A percentile compares a stretch with the other conserved stretches of the same genome.
phyloP scores from a whole-genome alignment of 2,797 vertebrate genomes.

The Synaphobranchus kaupii region DNA sequence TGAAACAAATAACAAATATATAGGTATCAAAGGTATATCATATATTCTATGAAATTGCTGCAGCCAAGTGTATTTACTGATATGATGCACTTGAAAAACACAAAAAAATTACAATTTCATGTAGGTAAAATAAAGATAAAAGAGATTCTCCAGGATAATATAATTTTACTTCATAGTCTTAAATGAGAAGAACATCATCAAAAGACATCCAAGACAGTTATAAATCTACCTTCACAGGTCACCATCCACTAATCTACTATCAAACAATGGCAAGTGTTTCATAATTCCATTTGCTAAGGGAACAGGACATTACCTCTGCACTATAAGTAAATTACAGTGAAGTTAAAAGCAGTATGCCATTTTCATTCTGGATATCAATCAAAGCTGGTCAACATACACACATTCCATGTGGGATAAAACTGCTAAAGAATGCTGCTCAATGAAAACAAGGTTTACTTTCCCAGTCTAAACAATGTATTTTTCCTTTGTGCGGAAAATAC shows the following conservation, averaged over 20 bases:
- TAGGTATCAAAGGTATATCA: background rate
- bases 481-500: conserved; percentile 32
- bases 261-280: background rate
- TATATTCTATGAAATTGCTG: background rate
- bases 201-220: background rate
- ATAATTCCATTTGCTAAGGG: background rate
- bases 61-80: background rate
- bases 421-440: conserved; percentile 27
- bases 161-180: background rate
- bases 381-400: conserved; percentile 15
- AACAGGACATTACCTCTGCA: background rate
- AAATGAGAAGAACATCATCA: background rate
- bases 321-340: background rate
- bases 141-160: background rate
- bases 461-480: conserved; percentile 38
- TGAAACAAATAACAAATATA: conserved; percentile 23
- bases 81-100: conserved; percentile 10
- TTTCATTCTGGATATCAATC: background rate
- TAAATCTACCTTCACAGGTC: background rate
- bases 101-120: background rate
- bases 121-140: background rate
- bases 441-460: conserved; percentile 26
- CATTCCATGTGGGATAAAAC: conserved; percentile 43
- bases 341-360: background rate
- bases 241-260: background rate